Percentiles rank a stretch among this genome's conserved stretches.
Conservation (phyloP, 2,797 vertebrate species). For the Neostethus bicornis region DNA sequence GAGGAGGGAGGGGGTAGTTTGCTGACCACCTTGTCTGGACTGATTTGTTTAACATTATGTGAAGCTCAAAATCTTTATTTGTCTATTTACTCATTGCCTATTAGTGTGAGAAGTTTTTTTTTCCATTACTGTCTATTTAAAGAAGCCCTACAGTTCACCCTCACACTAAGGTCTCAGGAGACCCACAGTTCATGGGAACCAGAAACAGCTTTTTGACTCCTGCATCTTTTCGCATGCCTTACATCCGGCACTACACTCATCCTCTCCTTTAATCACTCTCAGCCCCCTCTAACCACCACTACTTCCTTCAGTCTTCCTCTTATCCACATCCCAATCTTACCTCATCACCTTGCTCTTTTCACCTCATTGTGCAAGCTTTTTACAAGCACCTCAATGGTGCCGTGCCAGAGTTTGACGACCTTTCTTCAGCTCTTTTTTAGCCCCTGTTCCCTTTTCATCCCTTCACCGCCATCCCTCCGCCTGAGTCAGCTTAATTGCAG, state of each 20-base stretch:
- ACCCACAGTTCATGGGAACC: slow-evolving; percentile 74
- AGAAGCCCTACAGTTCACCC: slow-evolving; percentile 62
- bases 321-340: slow-evolving; percentile 17
- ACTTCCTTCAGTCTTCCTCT: slow-evolving; percentile 14
- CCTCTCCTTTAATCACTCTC: slow-evolving; percentile 44
- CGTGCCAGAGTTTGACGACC: slow-evolving; percentile 45
- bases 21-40: slow-evolving; percentile 36
- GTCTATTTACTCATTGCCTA: slow-evolving; percentile 14
- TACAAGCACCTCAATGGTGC: slow-evolving; percentile 44
- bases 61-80: slow-evolving; percentile 11
- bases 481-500: slow-evolving; percentile 74
- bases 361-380: slow-evolving; percentile 24
- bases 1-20: slow-evolving; percentile 23
- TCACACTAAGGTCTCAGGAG: slow-evolving; percentile 41
- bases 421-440: slow-evolving; percentile 49
- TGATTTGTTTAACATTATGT: slow-evolving; percentile 36
- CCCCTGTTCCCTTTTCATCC: slow-evolving; percentile 38
- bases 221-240: slow-evolving; percentile 37
- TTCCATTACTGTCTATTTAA: slow-evolving; percentile 68
- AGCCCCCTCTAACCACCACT: background rate
- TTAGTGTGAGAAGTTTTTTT: slow-evolving; percentile 41
- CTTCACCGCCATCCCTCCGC: slow-evolving; percentile 49
- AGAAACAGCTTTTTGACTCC: slow-evolving; percentile 45
- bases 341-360: slow-evolving; percentile 28
- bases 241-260: slow-evolving; percentile 37